Percentiles rank a stretch among this genome's conserved stretches.
phyloP scores from a whole-genome alignment of 2,113 vertebrate genomes.

The Neotoma lepida region DNA sequence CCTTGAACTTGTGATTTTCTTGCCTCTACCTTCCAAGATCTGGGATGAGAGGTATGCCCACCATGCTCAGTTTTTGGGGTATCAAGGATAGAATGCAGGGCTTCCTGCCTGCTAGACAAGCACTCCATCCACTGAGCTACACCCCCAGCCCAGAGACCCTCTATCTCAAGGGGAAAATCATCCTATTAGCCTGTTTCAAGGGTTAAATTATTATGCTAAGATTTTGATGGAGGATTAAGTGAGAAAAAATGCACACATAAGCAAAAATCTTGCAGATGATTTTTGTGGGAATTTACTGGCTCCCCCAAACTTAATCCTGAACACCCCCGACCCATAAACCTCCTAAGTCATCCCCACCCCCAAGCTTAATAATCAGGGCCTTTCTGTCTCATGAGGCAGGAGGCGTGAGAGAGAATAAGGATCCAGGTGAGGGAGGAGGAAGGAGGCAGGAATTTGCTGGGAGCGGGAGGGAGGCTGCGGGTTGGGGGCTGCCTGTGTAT shows the following conservation, averaged over 20 bases:
- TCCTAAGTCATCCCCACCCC: not conserved
- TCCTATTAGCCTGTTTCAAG: not conserved
- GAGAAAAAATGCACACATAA: not conserved
- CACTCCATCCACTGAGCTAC: not conserved
- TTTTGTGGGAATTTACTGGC: not conserved
- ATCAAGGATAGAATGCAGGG: not conserved
- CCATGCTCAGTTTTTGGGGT: not conserved
- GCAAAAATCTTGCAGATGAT: not conserved
- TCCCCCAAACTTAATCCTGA: not conserved
- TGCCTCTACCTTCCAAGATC: not conserved
- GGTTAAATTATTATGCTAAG: not conserved
- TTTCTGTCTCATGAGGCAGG: not conserved
- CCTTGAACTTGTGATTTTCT: not conserved
- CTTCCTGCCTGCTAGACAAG: not conserved
- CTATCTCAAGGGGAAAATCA: not conserved
- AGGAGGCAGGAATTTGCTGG: not conserved
- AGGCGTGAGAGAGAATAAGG: not conserved
- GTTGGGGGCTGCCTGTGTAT: not conserved
- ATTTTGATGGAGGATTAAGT: not conserved
- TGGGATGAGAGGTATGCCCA: not conserved
- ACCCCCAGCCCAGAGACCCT: not conserved
- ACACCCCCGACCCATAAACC: not conserved
- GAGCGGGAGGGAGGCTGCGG: not conserved
- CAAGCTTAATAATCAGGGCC: not conserved
- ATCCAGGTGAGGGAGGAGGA: not conserved